phyloP scores from a whole-genome alignment of 1,140 invertebrate species.

The Trichoplusia ni region DNA sequence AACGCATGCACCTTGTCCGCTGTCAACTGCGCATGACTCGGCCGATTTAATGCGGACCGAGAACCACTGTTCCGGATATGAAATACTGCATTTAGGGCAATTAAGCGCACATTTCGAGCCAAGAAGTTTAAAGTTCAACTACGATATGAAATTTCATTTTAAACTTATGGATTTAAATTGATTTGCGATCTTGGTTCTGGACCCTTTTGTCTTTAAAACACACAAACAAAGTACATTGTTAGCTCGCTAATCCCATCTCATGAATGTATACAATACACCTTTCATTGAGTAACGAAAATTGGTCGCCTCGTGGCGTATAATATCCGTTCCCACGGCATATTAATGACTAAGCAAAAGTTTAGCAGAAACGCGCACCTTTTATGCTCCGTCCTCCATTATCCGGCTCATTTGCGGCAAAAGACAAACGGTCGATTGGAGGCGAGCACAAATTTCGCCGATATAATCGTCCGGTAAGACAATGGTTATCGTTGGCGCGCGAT shows the following conservation, averaged over 20 bases:
- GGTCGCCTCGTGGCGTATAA: slow-evolving; percentile 2
- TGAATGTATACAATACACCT: not conserved
- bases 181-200: no score
- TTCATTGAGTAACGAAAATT: slow-evolving; percentile 13
- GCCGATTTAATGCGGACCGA: slow-evolving; percentile 16
- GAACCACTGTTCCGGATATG: slow-evolving; percentile 7
- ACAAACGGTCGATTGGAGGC: slow-evolving; percentile 69
- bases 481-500: slow-evolving; percentile 70
- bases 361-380: slow-evolving; percentile 65
- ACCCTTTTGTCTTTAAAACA: no score
- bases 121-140: slow-evolving; percentile 23
- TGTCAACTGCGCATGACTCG: slow-evolving; percentile 30
- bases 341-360: slow-evolving; percentile 75
- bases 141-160: slow-evolving; percentile 28
- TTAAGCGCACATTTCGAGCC: slow-evolving; percentile 8
- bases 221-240: not conserved
- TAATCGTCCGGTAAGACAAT: slow-evolving; percentile 75
- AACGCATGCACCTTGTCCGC: slow-evolving; percentile 49
- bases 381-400: slow-evolving; percentile 63
- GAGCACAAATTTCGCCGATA: slow-evolving; percentile 76
- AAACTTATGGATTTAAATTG: no score
- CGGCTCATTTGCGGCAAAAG: slow-evolving; percentile 74
- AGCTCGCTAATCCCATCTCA: not conserved
- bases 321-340: slow-evolving; percentile 67
- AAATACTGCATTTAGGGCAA: slow-evolving; percentile 18